phyloP scores from a whole-genome alignment of 2,797 vertebrate species.

The Sebastes steindachneri region DNA sequence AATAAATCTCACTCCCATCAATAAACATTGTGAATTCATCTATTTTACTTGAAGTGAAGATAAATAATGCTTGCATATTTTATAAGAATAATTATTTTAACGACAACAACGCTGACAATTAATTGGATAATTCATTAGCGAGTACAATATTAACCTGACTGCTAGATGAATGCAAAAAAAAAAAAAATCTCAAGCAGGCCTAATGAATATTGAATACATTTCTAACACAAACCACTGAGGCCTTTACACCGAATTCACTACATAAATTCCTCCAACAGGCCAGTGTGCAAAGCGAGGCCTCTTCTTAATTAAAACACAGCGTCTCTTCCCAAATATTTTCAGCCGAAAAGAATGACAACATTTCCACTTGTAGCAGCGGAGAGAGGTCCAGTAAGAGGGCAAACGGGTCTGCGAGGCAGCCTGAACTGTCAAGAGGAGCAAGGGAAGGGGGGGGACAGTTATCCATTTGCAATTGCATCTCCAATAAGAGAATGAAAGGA shows the following conservation, averaged over 20 bases:
- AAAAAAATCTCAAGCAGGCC: background rate
- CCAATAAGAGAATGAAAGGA: slow-evolving; percentile 81
- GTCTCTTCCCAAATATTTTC: slow-evolving; percentile 49
- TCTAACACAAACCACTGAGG: slow-evolving; percentile 32
- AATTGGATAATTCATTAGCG: slow-evolving; percentile 47
- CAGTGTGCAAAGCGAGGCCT: slow-evolving; percentile 43
- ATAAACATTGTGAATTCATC: slow-evolving; percentile 17
- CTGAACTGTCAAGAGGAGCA: slow-evolving; percentile 45
- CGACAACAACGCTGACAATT: slow-evolving; percentile 31
- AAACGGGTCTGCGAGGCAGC: slow-evolving; percentile 38
- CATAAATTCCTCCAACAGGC: slow-evolving; percentile 35
- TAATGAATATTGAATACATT: slow-evolving; percentile 37
- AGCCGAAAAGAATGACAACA: slow-evolving; percentile 64
- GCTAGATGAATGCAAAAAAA: background rate
- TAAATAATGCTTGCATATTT: slow-evolving; percentile 44
- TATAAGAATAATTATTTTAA: slow-evolving; percentile 25
- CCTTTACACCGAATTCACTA: slow-evolving; percentile 33
- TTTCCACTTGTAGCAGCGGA: slow-evolving; percentile 37
- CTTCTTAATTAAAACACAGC: slow-evolving; percentile 21
- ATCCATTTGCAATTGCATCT: slow-evolving; percentile 76
- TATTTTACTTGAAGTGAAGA: slow-evolving; percentile 20
- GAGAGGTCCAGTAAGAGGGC: slow-evolving; percentile 47
- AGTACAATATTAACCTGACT: slow-evolving; percentile 17
- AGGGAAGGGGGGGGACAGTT: slow-evolving; percentile 40
- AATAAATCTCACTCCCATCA: slow-evolving; percentile 28